Conservation (phyloP, 2,888 invertebrate species). For the Gastracanthus pulcherrimus region DNA sequence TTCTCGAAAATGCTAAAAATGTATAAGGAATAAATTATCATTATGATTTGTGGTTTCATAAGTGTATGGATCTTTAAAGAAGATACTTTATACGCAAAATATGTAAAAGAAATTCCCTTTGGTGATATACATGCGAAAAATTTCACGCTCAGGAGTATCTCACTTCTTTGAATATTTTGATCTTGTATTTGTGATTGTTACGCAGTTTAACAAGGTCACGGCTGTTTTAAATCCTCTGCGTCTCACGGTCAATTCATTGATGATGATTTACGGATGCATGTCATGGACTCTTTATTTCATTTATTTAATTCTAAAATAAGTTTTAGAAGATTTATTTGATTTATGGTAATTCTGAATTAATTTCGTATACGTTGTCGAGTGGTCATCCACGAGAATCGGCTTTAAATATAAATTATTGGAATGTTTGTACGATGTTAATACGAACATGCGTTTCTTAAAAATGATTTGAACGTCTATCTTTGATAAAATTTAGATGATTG, state of each 20-base stretch:
- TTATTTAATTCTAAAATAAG: not conserved
- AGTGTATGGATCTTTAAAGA: too few relatives aligned
- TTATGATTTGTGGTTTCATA: too few relatives aligned
- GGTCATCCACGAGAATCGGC: too few relatives aligned
- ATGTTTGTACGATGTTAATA: too few relatives aligned
- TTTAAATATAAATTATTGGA: too few relatives aligned
- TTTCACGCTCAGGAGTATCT: not conserved
- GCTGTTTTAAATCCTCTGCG: not conserved
- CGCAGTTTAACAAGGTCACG: not conserved
- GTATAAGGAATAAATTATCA: too few relatives aligned
- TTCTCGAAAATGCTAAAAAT: too few relatives aligned
- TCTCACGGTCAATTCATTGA: constrained; percentile 3
- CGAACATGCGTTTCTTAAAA: too few relatives aligned
- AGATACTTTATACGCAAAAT: not conserved
- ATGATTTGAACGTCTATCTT: too few relatives aligned
- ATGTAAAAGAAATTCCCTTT: not conserved
- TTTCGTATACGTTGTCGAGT: too few relatives aligned
- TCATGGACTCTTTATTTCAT: not conserved
- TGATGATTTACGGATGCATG: constrained; percentile 17
- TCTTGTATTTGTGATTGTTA: not conserved
- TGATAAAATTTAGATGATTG: too few relatives aligned
- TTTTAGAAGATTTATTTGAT: not conserved
- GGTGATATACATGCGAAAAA: not conserved
- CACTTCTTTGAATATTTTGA: not conserved
- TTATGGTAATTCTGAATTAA: too few relatives aligned